A percentile compares a stretch with the other conserved stretches of the same genome.
These are phyloP conservation scores for Agrypnus murinus DNA, from an alignment of 2,888 invertebrate genomes.

Conservation along the genomic window DNA sequence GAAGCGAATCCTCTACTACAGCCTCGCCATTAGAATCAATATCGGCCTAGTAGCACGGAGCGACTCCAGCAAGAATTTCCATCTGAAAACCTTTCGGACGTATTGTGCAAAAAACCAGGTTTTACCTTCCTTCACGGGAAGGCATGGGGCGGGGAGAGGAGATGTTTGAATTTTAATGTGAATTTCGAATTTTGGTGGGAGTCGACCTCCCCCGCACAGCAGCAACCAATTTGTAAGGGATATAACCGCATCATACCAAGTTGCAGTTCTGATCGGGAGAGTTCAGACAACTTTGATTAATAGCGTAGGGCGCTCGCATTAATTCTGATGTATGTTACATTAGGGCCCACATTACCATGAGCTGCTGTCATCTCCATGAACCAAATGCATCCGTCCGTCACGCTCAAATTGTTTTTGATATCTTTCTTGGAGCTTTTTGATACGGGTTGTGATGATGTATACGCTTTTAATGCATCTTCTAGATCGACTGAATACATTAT, in stretches of 20 bases:
- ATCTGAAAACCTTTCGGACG: conserved; percentile 5
- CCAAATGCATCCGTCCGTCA: conserved; percentile 64
- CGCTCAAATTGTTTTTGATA: conserved; percentile 60
- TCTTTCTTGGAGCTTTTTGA: conserved; percentile 54
- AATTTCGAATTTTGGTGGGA: neutral
- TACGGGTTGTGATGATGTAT: conserved; percentile 51
- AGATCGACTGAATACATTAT: conserved; percentile 51
- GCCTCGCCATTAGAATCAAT: conserved; percentile 56
- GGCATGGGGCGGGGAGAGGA: neutral
- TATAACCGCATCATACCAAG: conserved; percentile 45
- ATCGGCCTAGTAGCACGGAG: conserved; percentile 46
- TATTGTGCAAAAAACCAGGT: neutral
- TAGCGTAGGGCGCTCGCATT: conserved; percentile 60
- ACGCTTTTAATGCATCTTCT: conserved; percentile 51
- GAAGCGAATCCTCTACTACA: conserved; percentile 56
- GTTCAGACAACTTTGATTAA: conserved; percentile 58
- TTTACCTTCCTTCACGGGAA: neutral
- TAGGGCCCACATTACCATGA: conserved; percentile 64
- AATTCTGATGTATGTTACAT: conserved; percentile 64
- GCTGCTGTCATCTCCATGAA: conserved; percentile 63
- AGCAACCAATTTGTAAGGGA: conserved; percentile 43
- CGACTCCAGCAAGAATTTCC: conserved; percentile 16
- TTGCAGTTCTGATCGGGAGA: conserved; percentile 54
- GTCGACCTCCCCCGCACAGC: neutral
- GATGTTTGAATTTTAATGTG: neutral